Percentiles rank a stretch among this genome's conserved stretches.
Conservation (phyloP, 2,888 invertebrate genomes). For the Dicycla oo region DNA sequence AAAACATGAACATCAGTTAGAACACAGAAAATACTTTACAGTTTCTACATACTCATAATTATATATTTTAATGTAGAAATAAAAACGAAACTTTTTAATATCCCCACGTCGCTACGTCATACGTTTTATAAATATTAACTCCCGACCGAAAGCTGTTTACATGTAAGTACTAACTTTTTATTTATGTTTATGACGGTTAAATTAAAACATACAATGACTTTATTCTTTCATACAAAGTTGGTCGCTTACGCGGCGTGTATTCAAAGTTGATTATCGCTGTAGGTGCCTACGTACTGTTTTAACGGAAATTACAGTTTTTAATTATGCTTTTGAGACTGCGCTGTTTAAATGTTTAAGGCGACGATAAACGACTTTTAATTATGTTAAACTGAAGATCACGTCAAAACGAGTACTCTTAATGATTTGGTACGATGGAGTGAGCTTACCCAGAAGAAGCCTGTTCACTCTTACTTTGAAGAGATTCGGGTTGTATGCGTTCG, state of each 20-base stretch:
- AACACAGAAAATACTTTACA: constrained; percentile 14
- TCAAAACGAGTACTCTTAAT: no score
- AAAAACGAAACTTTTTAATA: constrained; percentile 37
- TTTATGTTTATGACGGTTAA: constrained; percentile 59
- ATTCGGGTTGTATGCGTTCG: no score
- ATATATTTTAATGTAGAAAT: constrained; percentile 25
- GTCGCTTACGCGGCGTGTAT: constrained; percentile 21
- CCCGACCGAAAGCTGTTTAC: constrained; percentile 35
- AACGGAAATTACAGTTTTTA: constrained; percentile 19
- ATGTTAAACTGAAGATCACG: no score
- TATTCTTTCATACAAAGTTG: constrained; percentile 39
- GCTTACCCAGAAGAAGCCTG: no score
- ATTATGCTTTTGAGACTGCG: constrained; percentile 14
- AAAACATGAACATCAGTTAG: neutral
- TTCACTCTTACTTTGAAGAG: no score
- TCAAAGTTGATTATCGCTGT: constrained; percentile 33
- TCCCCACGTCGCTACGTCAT: constrained; percentile 12
- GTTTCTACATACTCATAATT: constrained; percentile 17
- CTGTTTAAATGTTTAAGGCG: neutral
- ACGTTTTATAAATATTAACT: constrained; percentile 42
- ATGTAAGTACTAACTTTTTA: constrained; percentile 41
- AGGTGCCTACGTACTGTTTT: neutral
- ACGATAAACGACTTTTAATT: no score
- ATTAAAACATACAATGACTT: constrained; percentile 62
- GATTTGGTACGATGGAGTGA: no score